These are phyloP conservation scores for Clinocottus analis DNA, from an alignment of 2,113 vertebrate genomes.

Conservation along the genomic window DNA sequence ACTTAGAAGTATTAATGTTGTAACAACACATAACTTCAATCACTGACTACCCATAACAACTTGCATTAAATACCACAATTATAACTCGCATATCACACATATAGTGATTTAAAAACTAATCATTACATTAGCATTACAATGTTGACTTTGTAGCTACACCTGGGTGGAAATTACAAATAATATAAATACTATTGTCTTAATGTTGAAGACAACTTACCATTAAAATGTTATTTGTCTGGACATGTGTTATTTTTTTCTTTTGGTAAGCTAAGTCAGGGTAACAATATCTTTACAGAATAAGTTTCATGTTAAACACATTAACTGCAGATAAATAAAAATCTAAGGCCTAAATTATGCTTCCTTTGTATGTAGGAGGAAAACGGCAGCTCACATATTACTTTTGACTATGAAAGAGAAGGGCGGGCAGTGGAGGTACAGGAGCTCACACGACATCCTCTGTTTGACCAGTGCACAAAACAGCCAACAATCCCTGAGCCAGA, in stretches of 20 bases:
- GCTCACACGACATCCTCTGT: constrained; percentile 49
- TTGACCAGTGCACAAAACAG: constrained; percentile 68
- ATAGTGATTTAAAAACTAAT: constrained; percentile 4
- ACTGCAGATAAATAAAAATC: constrained; percentile 12
- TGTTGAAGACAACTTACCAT: neutral
- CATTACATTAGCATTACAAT: neutral
- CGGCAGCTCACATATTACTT: constrained; percentile 21
- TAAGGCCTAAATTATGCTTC: neutral
- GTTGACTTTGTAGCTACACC: constrained; percentile 12
- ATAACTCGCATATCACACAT: neutral
- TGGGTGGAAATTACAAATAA: constrained; percentile 7
- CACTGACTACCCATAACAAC: neutral
- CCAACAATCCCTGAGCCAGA: constrained; percentile 64
- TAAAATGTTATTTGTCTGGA: constrained; percentile 19
- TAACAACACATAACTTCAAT: neutral
- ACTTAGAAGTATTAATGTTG: neutral
- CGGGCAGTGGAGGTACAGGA: constrained; percentile 28
- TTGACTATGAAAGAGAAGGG: constrained; percentile 44
- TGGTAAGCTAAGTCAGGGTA: neutral
- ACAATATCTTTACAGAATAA: neutral
- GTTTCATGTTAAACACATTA: constrained; percentile 17
- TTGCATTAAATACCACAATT: constrained; percentile 2
- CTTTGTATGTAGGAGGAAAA: constrained; percentile 6
- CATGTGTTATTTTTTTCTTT: constrained; percentile 22
- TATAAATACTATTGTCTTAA: neutral